Evolutionary conservation across 2,888 invertebrate genomes (phyloP).

Genomic region (Nezara viridula): DNA sequence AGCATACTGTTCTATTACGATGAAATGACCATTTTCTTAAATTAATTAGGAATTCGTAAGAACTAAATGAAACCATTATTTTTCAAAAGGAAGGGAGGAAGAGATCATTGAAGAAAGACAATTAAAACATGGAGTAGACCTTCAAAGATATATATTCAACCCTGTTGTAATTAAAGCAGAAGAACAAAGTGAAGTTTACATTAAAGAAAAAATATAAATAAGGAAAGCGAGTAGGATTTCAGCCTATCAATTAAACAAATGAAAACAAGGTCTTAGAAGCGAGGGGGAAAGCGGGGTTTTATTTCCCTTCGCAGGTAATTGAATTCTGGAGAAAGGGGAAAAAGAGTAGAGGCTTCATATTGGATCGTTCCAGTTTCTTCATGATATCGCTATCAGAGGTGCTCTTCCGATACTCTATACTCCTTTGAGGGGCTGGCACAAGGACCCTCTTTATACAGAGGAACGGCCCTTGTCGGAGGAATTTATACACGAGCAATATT

Average conservation of each 20-base stretch:
- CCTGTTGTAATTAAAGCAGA: background rate
- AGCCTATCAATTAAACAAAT: slow-evolving; percentile 44
- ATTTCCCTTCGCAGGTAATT: slow-evolving; percentile 27
- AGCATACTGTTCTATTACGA: no score
- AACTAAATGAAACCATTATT: background rate
- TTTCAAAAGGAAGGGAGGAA: background rate
- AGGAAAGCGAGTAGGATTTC: background rate
- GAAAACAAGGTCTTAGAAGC: slow-evolving; percentile 5
- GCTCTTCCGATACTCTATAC: slow-evolving; percentile 20
- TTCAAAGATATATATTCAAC: background rate
- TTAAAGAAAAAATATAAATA: background rate
- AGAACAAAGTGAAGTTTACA: background rate
- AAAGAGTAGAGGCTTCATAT: background rate
- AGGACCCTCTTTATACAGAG: slow-evolving; percentile 23
- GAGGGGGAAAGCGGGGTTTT: background rate
- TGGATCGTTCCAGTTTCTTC: background rate
- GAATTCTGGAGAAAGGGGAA: slow-evolving; percentile 34
- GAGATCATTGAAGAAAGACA: background rate
- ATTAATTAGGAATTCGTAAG: background rate
- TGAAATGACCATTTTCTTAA: no score
- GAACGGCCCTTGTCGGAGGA: background rate
- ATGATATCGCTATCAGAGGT: slow-evolving; percentile 31
- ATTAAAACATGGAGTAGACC: background rate
- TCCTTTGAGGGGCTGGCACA: background rate
- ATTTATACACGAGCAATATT: slow-evolving; percentile 28